Conservation (phyloP, 2,888 invertebrate species). For the Torymus texanus region DNA sequence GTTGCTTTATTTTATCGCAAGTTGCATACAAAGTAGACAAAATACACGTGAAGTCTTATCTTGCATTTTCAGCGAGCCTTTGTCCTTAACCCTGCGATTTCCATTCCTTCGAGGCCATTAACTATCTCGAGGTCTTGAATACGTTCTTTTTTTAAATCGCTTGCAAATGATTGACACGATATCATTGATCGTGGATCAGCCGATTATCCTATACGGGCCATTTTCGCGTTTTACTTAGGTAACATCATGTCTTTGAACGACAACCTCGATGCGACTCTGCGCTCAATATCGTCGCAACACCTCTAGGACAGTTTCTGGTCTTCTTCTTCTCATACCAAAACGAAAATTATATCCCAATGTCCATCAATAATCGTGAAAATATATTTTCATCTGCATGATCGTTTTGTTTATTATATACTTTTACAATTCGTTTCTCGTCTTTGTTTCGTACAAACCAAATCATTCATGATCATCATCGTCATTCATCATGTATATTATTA, state of each 20-base stretch:
- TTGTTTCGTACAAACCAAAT: constrained; percentile 17
- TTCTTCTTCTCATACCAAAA: too few relatives aligned
- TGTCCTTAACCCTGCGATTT: constrained; percentile 14
- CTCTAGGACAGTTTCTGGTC: too few relatives aligned
- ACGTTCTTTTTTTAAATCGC: constrained; percentile 1
- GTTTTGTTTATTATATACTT: background rate
- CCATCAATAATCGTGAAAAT: background rate
- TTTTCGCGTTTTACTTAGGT: too few relatives aligned
- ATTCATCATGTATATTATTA: constrained; percentile 37
- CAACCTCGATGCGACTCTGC: too few relatives aligned
- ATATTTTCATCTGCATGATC: too few relatives aligned
- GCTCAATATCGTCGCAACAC: too few relatives aligned
- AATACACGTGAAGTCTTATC: background rate
- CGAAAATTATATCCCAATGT: background rate
- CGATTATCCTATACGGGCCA: too few relatives aligned
- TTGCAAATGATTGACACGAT: background rate
- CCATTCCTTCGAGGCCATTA: constrained; percentile 29
- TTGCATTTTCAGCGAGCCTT: constrained; percentile 20
- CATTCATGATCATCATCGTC: constrained; percentile 54
- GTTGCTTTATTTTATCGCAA: too few relatives aligned
- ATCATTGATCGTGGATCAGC: too few relatives aligned
- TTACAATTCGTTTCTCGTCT: constrained; percentile 10
- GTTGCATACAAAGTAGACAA: background rate
- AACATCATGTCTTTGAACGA: too few relatives aligned
- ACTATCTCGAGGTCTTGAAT: constrained; percentile 39